Evolutionary conservation across 1,140 invertebrate species (phyloP).

Genomic region (Monochamus saltuarius): DNA sequence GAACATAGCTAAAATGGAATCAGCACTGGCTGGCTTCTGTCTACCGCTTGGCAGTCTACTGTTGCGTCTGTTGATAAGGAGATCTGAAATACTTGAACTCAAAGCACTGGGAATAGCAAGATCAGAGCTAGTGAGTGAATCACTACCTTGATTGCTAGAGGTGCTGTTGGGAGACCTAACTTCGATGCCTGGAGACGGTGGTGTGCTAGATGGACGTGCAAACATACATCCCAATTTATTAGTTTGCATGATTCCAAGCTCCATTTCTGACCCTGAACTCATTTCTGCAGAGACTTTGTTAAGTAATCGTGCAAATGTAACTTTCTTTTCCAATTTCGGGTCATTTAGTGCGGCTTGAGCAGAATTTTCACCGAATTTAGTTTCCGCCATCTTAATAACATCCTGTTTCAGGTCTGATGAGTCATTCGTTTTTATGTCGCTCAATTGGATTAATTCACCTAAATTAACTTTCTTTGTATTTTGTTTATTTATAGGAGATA

Average conservation of each 20-base stretch:
- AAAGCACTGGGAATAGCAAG: slow-evolving; percentile 53
- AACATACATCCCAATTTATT: slow-evolving; percentile 44
- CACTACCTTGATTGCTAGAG: slow-evolving; percentile 68
- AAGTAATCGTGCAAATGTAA: slow-evolving; percentile 71
- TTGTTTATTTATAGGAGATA: slow-evolving; percentile 56
- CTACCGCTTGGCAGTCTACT: slow-evolving; percentile 34
- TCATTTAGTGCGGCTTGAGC: slow-evolving; percentile 59
- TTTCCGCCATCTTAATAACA: slow-evolving; percentile 55
- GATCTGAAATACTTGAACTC: slow-evolving; percentile 49
- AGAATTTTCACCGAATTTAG: slow-evolving; percentile 57
- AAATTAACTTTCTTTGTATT: slow-evolving; percentile 60
- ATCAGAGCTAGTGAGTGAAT: slow-evolving; percentile 68
- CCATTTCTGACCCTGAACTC: slow-evolving; percentile 67
- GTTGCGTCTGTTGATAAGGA: slow-evolving; percentile 37
- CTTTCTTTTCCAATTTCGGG: slow-evolving; percentile 71
- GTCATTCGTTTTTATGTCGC: slow-evolving; percentile 56
- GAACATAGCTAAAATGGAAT: slow-evolving; percentile 75
- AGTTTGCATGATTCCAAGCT: slow-evolving; percentile 57
- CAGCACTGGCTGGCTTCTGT: slow-evolving; percentile 67
- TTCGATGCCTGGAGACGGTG: slow-evolving; percentile 56
- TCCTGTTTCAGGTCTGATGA: slow-evolving; percentile 29
- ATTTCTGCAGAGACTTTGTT: slow-evolving; percentile 73
- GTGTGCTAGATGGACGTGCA: slow-evolving; percentile 56
- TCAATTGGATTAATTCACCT: slow-evolving; percentile 70
- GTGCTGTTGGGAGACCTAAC: slow-evolving; percentile 62